A percentile compares a stretch with the other conserved stretches of the same genome.
phyloP scores from a whole-genome alignment of 2,888 invertebrate species.

The Merodon equestris region DNA sequence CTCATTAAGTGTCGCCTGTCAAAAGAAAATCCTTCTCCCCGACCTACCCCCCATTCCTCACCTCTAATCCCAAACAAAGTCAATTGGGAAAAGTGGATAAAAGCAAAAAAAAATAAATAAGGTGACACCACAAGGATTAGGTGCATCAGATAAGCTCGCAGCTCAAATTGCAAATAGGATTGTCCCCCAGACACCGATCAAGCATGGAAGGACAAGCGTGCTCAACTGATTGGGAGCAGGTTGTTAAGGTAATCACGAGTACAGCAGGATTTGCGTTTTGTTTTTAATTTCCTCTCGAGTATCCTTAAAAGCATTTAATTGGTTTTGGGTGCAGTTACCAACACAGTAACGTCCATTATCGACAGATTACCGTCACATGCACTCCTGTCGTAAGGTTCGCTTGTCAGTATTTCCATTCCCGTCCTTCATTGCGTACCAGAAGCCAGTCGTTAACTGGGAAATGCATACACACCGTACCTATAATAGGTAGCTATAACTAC shows the following conservation, averaged over 20 bases:
- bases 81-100: conserved; percentile 19
- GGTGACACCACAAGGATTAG: conserved; percentile 66
- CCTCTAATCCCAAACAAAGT: conserved; percentile 30
- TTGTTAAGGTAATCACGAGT: too few species aligned
- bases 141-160: conserved; percentile 63
- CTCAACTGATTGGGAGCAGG: too few species aligned
- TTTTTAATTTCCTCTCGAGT: conserved; percentile 67
- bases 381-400: conserved; percentile 54
- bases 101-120: conserved; percentile 9
- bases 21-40: conserved; percentile 19
- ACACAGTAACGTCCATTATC: conserved; percentile 63
- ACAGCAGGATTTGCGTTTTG: conserved; percentile 61
- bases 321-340: conserved; percentile 67
- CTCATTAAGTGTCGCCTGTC: conserved; percentile 59
- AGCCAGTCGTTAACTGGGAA: conserved; percentile 60
- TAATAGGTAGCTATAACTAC: neutral
- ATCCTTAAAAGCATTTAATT: conserved; percentile 68
- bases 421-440: conserved; percentile 58
- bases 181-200: conserved; percentile 13
- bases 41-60: neutral
- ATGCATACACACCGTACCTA: conserved; percentile 58
- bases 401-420: conserved; percentile 39
- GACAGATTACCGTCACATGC: conserved; percentile 67
- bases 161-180: conserved; percentile 59
- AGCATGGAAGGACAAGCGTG: too few species aligned